Evolutionary conservation across 1,140 invertebrate genomes (phyloP).

Genomic region (Himalopsyche phryganea): DNA sequence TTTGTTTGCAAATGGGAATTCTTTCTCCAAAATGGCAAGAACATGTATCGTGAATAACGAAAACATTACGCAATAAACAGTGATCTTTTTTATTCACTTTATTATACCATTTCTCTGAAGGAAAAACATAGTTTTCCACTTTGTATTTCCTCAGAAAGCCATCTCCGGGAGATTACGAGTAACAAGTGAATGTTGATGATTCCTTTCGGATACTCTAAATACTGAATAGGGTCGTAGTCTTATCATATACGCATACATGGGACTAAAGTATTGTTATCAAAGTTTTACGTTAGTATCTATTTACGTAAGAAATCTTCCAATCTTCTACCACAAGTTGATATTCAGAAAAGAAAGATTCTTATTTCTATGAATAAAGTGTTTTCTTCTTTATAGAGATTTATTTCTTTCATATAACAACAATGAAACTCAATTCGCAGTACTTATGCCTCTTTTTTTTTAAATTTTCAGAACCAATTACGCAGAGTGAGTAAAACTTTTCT

Average conservation of each 20-base stretch:
- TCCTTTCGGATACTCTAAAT: background rate
- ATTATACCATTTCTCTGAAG: conserved; percentile 17
- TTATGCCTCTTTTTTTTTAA: no score
- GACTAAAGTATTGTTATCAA: background rate
- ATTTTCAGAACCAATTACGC: no score
- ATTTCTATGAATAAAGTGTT: no score
- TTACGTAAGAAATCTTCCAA: background rate
- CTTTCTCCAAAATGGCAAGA: conserved; percentile 15
- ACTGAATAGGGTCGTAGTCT: background rate
- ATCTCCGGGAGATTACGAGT: background rate
- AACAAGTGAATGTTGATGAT: background rate
- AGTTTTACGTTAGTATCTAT: background rate
- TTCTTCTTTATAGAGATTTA: no score
- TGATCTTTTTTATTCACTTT: conserved; percentile 24
- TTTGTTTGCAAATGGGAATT: background rate
- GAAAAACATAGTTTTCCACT: conserved; percentile 33
- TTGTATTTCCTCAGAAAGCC: background rate
- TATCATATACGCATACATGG: background rate
- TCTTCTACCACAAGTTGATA: no score
- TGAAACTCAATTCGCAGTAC: no score
- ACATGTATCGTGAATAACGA: conserved; percentile 29
- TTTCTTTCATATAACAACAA: no score
- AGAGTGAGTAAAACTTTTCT: no score
- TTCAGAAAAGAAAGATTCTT: no score
- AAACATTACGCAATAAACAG: conserved; percentile 31